Percentiles rank a stretch among this genome's conserved stretches.
Conservation (phyloP, 2,888 invertebrate genomes). For the Ennomos fuscantarius region DNA sequence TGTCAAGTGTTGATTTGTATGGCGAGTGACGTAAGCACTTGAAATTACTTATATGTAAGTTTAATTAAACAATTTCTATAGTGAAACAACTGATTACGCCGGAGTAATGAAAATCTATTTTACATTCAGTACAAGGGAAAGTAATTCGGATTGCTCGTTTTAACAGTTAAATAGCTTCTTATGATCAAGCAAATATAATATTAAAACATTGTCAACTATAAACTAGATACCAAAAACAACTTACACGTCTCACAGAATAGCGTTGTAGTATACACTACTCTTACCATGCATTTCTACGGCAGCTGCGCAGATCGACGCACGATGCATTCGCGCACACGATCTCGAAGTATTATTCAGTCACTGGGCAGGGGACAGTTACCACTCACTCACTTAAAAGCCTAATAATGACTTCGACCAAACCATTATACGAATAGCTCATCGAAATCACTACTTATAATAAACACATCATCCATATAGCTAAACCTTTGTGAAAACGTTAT, state of each 20-base stretch:
- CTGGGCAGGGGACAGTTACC: constrained; percentile 86
- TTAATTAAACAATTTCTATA: too few species aligned
- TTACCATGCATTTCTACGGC: constrained; percentile 67
- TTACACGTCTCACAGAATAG: constrained; percentile 1
- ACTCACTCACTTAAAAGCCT: constrained; percentile 43
- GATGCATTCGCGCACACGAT: constrained; percentile 72
- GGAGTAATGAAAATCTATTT: too few species aligned
- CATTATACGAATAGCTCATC: neutral
- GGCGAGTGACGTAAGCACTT: too few species aligned
- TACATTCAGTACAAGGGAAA: too few species aligned
- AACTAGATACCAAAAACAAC: neutral
- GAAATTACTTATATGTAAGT: too few species aligned
- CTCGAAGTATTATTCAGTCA: constrained; percentile 97
- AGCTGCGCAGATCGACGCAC: constrained; percentile 47
- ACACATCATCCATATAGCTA: constrained; percentile 10
- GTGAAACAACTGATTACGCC: too few species aligned
- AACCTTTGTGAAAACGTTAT: neutral
- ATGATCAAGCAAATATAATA: too few species aligned
- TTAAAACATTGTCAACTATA: neutral
- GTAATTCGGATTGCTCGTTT: too few species aligned
- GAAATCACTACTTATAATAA: neutral
- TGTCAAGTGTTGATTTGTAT: too few species aligned
- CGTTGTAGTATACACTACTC: constrained; percentile 52
- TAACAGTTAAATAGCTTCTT: too few species aligned
- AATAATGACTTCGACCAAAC: neutral